Percentiles rank a stretch among this genome's conserved stretches.
These are phyloP conservation scores for Sebastes taczanowskii DNA, from an alignment of 2,797 vertebrate genomes.

Conservation along the genomic window DNA sequence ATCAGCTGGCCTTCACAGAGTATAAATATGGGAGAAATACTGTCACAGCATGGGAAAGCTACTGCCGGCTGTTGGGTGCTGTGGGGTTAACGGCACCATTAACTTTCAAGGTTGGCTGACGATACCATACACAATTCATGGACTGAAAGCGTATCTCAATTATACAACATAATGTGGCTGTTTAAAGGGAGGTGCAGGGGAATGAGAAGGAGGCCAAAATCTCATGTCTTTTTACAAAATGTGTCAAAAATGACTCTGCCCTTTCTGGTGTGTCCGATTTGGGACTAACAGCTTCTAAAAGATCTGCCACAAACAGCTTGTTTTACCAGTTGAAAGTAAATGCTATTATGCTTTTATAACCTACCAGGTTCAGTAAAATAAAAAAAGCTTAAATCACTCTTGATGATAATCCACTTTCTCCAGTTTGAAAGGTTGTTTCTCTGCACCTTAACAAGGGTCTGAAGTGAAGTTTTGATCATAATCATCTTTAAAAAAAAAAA, in stretches of 20 bases:
- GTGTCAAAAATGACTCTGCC: not conserved
- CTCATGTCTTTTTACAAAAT: not conserved
- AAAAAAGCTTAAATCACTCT: not conserved
- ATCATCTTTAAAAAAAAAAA: not conserved
- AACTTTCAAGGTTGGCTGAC: conserved; percentile 1
- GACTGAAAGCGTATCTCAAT: not conserved
- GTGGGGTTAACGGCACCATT: not conserved
- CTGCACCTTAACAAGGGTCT: not conserved
- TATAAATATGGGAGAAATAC: conserved; percentile 62
- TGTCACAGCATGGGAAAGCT: conserved; percentile 10
- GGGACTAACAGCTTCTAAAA: not conserved
- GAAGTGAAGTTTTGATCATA: not conserved
- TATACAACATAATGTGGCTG: not conserved
- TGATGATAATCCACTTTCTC: not conserved
- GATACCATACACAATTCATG: not conserved
- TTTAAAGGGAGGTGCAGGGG: not conserved
- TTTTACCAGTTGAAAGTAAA: not conserved
- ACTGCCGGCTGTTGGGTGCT: not conserved
- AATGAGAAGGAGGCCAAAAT: not conserved
- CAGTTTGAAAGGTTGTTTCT: not conserved
- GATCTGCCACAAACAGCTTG: not conserved
- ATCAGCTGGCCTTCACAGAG: conserved; percentile 33
- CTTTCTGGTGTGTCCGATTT: not conserved
- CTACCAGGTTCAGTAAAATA: not conserved
- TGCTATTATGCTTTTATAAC: not conserved